These are phyloP conservation scores for Morinoia aosen DNA, from an alignment of 2,888 invertebrate genomes.

Conservation along the genomic window DNA sequence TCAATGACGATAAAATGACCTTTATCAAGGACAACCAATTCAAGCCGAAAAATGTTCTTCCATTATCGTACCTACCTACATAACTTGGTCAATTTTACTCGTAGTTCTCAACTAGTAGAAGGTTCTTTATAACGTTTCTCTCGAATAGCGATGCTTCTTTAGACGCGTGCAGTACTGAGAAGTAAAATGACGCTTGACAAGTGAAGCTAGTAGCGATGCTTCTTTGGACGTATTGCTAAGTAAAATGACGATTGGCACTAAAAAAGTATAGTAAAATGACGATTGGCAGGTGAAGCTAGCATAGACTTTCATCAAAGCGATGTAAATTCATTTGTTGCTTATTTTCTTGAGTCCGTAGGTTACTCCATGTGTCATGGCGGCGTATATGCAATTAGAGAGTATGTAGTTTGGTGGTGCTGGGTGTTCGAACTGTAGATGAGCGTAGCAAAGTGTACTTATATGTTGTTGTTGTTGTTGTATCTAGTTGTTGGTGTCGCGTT, in stretches of 20 bases:
- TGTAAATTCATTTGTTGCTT: neutral
- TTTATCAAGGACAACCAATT: neutral
- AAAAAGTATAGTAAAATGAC: too few species aligned
- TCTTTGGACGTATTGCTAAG: too few species aligned
- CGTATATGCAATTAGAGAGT: constrained; percentile 1
- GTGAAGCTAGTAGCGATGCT: too few species aligned
- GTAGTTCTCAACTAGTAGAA: neutral
- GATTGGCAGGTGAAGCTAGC: neutral
- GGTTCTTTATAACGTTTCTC: neutral
- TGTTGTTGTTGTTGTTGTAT: neutral
- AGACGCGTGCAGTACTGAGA: neutral
- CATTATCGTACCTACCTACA: neutral
- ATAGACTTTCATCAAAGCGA: neutral
- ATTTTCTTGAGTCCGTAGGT: neutral
- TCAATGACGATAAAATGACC: neutral
- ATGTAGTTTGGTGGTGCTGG: neutral
- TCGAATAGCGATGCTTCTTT: neutral
- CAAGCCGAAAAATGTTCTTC: neutral
- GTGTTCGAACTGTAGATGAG: neutral
- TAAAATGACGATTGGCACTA: too few species aligned
- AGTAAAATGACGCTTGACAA: neutral
- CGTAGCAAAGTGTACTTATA: neutral
- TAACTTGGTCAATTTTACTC: neutral
- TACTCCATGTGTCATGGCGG: neutral
- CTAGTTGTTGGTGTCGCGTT: neutral